These are phyloP conservation scores for Oostethus manadensis DNA, from an alignment of 2,113 vertebrate species.

Conservation along the genomic window DNA sequence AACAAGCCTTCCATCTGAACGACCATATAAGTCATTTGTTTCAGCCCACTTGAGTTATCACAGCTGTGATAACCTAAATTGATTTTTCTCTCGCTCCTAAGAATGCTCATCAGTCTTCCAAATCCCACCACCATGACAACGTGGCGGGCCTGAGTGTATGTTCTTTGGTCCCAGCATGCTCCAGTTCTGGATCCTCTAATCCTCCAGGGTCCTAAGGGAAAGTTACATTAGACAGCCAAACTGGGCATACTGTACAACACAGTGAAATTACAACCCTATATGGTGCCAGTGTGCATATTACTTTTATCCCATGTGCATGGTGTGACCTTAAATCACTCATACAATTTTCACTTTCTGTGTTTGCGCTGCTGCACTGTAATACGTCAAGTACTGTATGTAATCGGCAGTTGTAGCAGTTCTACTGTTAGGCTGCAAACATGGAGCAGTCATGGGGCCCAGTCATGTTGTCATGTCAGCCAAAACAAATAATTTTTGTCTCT, in stretches of 20 bases:
- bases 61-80: slow-evolving; percentile 52
- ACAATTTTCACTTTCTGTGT: neutral
- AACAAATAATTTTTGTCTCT: too few relatives aligned
- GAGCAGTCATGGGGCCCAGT: too few relatives aligned
- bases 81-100: slow-evolving; percentile 12
- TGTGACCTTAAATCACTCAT: slow-evolving; percentile 16
- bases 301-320: neutral
- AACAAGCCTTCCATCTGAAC: slow-evolving; percentile 3
- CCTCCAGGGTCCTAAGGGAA: slow-evolving; percentile 13
- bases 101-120: slow-evolving; percentile 20
- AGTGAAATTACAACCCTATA: slow-evolving; percentile 22
- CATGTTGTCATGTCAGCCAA: too few relatives aligned
- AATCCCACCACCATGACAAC: slow-evolving; percentile 27
- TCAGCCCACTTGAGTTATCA: slow-evolving; percentile 36
- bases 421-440: too few relatives aligned
- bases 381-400: too few relatives aligned
- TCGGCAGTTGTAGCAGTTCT: neutral
- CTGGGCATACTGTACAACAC: neutral
- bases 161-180: slow-evolving; percentile 17
- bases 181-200: slow-evolving; percentile 5
- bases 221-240: slow-evolving; percentile 15
- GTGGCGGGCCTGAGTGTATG: slow-evolving; percentile 28
- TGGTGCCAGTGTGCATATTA: neutral
- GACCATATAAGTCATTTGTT: slow-evolving; percentile 1
- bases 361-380: neutral